A percentile compares a stretch with the other conserved stretches of the same genome.
Conservation (phyloP, 2,113 vertebrate genomes). For the Epinephelus moara region DNA sequence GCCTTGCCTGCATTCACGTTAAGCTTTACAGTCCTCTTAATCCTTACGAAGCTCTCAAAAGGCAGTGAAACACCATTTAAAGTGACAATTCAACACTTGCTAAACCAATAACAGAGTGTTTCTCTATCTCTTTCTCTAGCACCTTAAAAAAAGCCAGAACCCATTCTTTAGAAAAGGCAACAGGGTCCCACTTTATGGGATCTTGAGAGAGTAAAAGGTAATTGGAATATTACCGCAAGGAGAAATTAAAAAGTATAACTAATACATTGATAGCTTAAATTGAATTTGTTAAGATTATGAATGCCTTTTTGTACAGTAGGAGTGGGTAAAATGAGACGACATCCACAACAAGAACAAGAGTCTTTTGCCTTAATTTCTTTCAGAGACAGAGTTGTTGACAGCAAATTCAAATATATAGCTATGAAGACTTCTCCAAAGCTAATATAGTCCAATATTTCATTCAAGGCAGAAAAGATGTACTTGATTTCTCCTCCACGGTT, state of each 20-base stretch:
- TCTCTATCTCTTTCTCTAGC: not conserved
- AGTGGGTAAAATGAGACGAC: conserved; percentile 34
- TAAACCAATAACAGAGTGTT: conserved; percentile 52
- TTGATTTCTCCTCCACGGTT: conserved; percentile 23
- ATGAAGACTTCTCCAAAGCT: conserved; percentile 44
- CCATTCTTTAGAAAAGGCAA: conserved; percentile 28
- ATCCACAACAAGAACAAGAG: conserved; percentile 58
- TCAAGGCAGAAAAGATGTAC: conserved; percentile 35
- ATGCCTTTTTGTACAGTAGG: conserved; percentile 38
- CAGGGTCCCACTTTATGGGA: not conserved
- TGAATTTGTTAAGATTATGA: conserved; percentile 23
- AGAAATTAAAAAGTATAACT: conserved; percentile 34
- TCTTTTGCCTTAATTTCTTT: conserved; percentile 45
- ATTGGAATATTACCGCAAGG: conserved; percentile 44
- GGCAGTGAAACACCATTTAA: conserved; percentile 74
- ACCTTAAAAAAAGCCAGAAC: not conserved
- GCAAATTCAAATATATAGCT: conserved; percentile 54
- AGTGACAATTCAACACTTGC: conserved; percentile 71
- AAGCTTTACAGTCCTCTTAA: conserved; percentile 71
- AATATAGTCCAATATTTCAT: conserved; percentile 45
- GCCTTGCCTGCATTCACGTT: conserved; percentile 65
- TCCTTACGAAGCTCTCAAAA: conserved; percentile 69
- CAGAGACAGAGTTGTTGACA: conserved; percentile 39
- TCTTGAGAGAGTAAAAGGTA: not conserved
- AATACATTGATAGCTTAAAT: conserved; percentile 42